Conservation (phyloP, 1,140 invertebrate species). For the Artemia franciscana region DNA sequence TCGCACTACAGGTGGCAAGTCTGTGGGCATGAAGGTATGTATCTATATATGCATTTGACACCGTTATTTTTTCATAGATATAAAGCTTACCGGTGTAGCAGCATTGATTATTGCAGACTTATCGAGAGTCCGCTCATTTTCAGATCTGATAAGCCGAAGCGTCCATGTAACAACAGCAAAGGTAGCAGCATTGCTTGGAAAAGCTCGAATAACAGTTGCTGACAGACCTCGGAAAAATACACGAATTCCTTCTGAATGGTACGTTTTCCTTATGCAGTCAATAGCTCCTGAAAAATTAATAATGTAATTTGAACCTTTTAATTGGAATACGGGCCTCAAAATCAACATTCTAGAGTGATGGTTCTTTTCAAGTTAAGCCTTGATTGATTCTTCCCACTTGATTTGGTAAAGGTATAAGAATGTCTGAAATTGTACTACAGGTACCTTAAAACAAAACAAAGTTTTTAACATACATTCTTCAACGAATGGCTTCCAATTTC, state of each 20-base stretch:
- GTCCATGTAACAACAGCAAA: slow-evolving; percentile 63
- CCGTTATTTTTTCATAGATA: not conserved
- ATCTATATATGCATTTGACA: not conserved
- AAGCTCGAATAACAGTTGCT: slow-evolving; percentile 55
- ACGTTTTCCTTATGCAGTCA: slow-evolving; percentile 44
- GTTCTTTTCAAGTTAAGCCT: no score
- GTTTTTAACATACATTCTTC: no score
- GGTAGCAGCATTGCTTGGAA: slow-evolving; percentile 75
- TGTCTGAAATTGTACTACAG: no score
- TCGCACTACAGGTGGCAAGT: not conserved
- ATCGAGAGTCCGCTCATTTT: not conserved
- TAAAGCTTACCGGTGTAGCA: not conserved
- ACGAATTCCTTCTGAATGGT: slow-evolving; percentile 35
- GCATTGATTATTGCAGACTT: not conserved
- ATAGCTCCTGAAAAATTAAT: slow-evolving; percentile 22
- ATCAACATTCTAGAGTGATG: no score
- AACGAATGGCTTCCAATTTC: no score
- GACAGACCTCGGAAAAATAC: slow-evolving; percentile 43
- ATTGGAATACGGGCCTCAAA: no score
- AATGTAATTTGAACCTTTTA: no score
- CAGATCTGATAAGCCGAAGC: slow-evolving; percentile 20
- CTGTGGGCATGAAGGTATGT: not conserved
- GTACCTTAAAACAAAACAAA: no score
- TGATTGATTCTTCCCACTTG: no score
- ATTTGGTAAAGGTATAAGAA: no score